Evolutionary conservation across 2,888 invertebrate species (phyloP).

Genomic region (Stenoptilia bipunctidactyla): DNA sequence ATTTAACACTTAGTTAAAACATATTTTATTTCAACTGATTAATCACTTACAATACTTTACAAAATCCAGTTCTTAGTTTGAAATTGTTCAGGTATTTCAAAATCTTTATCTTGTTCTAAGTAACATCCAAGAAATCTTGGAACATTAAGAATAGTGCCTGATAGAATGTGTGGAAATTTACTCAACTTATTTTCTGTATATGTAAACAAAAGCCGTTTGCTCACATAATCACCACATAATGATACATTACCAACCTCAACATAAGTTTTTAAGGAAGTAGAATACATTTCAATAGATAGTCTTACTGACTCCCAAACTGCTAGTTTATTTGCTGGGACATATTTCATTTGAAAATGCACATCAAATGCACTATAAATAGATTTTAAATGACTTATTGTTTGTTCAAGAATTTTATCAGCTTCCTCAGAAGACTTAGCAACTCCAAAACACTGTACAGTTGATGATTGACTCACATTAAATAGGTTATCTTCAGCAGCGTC

Average conservation of each 20-base stretch:
- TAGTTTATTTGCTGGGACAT: constrained; percentile 74
- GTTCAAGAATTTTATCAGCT: constrained; percentile 67
- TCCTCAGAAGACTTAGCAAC: constrained; percentile 60
- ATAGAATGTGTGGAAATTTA: constrained; percentile 76
- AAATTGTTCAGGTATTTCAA: constrained; percentile 39
- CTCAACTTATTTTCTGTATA: constrained; percentile 70
- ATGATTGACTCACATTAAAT: constrained; percentile 78
- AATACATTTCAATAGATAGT: constrained; percentile 81
- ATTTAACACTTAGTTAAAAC: no score
- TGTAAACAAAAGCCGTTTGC: constrained; percentile 81
- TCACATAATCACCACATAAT: constrained; percentile 78
- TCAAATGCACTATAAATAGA: constrained; percentile 75
- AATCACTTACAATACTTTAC: constrained; percentile 2
- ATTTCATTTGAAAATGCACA: constrained; percentile 76
- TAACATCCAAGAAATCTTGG: constrained; percentile 80
- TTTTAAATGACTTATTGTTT: constrained; percentile 59
- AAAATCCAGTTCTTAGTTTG: constrained; percentile 34
- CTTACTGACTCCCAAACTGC: constrained; percentile 76
- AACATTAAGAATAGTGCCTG: constrained; percentile 81
- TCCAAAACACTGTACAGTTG: constrained; percentile 77
- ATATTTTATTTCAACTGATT: constrained; percentile 3
- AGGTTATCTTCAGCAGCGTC: constrained; percentile 56
- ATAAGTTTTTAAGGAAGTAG: constrained; percentile 72
- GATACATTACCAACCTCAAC: constrained; percentile 83
- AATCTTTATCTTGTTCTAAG: constrained; percentile 72